A percentile compares a stretch with the other conserved stretches of the same genome.
Conservation (phyloP, 1,140 invertebrate species). For the Tetragnatha versicolor region DNA sequence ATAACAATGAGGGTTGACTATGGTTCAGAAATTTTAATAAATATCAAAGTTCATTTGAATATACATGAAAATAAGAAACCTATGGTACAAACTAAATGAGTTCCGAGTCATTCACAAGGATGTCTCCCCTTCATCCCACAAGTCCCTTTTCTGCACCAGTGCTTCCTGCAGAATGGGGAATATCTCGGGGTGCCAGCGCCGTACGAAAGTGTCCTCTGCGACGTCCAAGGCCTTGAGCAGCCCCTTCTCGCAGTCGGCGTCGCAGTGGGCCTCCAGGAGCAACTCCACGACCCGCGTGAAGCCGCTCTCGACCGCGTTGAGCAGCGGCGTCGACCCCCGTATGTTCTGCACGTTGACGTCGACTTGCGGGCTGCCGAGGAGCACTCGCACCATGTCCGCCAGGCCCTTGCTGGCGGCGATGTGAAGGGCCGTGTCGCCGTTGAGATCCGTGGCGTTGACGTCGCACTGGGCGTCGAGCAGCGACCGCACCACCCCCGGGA, state of each 20-base stretch:
- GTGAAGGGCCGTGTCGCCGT: constrained; percentile 60
- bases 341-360: constrained; percentile 59
- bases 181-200: constrained; percentile 41
- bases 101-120: constrained; percentile 39
- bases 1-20: too few relatives aligned
- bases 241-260: constrained; percentile 33
- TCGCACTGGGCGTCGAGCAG: constrained; percentile 52
- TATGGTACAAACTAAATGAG: too few relatives aligned
- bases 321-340: constrained; percentile 57
- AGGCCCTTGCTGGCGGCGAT: constrained; percentile 60
- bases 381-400: constrained; percentile 58
- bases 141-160: constrained; percentile 45
- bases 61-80: too few relatives aligned
- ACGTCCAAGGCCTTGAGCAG: constrained; percentile 17
- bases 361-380: constrained; percentile 57
- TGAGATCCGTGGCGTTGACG: constrained; percentile 58
- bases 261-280: constrained; percentile 34
- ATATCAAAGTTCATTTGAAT: too few relatives aligned
- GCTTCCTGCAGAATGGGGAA: constrained; percentile 32
- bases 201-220: constrained; percentile 27
- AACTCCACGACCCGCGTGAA: constrained; percentile 58
- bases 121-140: constrained; percentile 50
- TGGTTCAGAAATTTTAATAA: too few relatives aligned
- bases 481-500: constrained; percentile 30
- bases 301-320: constrained; percentile 58